phyloP scores from a whole-genome alignment of 2,797 vertebrate genomes.

The Phyllotis vaccarum region DNA sequence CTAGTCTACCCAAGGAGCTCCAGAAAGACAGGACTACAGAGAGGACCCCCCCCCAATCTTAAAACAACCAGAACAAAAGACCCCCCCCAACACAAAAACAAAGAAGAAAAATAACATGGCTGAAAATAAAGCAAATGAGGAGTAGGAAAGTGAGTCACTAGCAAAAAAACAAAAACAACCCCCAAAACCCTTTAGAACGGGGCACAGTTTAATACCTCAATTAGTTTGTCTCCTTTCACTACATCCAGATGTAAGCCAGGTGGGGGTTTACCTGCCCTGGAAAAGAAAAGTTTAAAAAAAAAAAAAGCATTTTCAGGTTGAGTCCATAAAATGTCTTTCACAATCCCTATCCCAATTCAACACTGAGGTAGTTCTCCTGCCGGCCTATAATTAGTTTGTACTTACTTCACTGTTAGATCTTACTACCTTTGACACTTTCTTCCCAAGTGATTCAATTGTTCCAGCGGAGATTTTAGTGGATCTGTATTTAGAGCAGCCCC shows the following conservation, averaged over 20 bases:
- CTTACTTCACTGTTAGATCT: conserved; percentile 37
- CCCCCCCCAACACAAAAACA: conserved; percentile 36
- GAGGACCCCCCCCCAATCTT: not conserved
- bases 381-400: conserved; percentile 79
- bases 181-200: conserved; percentile 40
- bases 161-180: too few species aligned
- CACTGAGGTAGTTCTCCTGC: conserved; percentile 20
- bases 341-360: conserved; percentile 67
- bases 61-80: conserved; percentile 56
- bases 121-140: conserved; percentile 76
- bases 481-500: conserved; percentile 76
- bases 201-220: conserved; percentile 93
- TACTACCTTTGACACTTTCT: conserved; percentile 70
- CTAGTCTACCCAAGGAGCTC: not conserved
- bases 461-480: conserved; percentile 66
- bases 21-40: not conserved
- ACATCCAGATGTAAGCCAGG: conserved; percentile 98
- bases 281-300: conserved; percentile 72
- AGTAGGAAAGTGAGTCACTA: conserved; percentile 72
- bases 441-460: conserved; percentile 76
- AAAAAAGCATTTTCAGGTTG: conserved; percentile 70
- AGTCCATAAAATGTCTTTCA: conserved; percentile 62
- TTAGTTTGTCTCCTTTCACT: conserved; percentile 98
- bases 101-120: conserved; percentile 70
- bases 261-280: conserved; percentile 98